Conservation (phyloP, 2,797 vertebrate species). For the Spinibarbus caldwelli region DNA sequence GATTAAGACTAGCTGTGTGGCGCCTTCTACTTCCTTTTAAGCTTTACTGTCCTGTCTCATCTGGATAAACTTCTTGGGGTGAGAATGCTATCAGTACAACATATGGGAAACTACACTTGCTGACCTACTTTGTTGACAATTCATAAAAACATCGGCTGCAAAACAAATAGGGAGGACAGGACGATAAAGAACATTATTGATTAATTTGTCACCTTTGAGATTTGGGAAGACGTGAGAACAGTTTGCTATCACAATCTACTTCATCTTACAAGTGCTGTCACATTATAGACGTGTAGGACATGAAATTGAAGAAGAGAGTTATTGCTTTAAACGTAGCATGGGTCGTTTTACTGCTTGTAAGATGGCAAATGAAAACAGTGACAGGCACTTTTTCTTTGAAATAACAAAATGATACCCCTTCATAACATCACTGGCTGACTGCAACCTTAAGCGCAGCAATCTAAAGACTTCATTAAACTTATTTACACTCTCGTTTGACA, state of each 20-base stretch:
- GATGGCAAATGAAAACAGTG: neutral
- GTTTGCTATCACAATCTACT: conserved; percentile 13
- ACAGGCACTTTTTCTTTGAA: neutral
- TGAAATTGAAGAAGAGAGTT: conserved; percentile 11
- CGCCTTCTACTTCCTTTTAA: conserved; percentile 33
- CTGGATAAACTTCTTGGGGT: conserved; percentile 31
- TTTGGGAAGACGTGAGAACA: neutral
- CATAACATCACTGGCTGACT: neutral
- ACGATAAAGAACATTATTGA: conserved; percentile 51
- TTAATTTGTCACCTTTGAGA: conserved; percentile 31
- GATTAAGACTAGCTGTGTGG: conserved; percentile 17
- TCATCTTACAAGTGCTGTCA: conserved; percentile 50
- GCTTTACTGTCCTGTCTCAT: conserved; percentile 64
- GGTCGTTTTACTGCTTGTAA: too few species aligned
- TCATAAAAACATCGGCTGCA: neutral
- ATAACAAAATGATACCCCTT: conserved; percentile 10
- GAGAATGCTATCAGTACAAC: conserved; percentile 6
- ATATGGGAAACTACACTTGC: neutral
- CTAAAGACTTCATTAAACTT: conserved; percentile 55
- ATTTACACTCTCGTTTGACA: conserved; percentile 42
- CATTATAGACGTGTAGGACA: conserved; percentile 26
- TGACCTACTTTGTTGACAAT: conserved; percentile 68
- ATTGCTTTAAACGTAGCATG: conserved; percentile 26
- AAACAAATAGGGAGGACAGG: conserved; percentile 12
- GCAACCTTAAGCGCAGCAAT: conserved; percentile 1